These are phyloP conservation scores for Sesia apiformis DNA, from an alignment of 2,888 invertebrate species.

Conservation along the genomic window DNA sequence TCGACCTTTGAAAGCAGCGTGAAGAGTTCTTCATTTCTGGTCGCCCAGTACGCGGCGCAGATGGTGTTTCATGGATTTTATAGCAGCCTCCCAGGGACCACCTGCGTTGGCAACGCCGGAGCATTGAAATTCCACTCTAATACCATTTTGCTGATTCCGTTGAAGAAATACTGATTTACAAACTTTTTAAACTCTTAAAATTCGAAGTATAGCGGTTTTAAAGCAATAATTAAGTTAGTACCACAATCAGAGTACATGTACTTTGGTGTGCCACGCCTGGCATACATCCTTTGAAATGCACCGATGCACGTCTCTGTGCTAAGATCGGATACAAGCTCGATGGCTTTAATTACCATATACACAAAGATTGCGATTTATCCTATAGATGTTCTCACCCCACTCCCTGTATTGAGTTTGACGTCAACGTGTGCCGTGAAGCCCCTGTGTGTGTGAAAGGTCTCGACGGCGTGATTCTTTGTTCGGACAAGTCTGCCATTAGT, in stretches of 20 bases:
- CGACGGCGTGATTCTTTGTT: background rate
- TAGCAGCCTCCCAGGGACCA: conserved; percentile 11
- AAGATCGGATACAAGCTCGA: conserved; percentile 20
- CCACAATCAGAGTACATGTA: conserved; percentile 20
- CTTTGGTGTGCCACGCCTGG: conserved; percentile 14
- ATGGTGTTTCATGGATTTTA: conserved; percentile 11
- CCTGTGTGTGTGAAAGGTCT: conserved; percentile 11
- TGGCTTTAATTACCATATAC: conserved; percentile 9
- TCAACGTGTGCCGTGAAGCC: conserved; percentile 11
- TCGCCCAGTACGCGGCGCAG: conserved; percentile 8
- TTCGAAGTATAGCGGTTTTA: conserved; percentile 1
- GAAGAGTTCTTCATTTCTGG: conserved; percentile 10
- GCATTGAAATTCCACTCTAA: conserved; percentile 12
- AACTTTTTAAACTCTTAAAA: conserved; percentile 1
- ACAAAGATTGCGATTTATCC: conserved; percentile 8
- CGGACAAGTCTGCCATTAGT: conserved; percentile 1
- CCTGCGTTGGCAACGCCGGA: conserved; percentile 9
- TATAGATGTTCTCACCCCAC: conserved; percentile 1
- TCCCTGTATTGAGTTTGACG: background rate
- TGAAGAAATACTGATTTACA: conserved; percentile 1
- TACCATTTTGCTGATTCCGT: background rate
- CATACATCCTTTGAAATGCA: conserved; percentile 16
- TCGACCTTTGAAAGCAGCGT: conserved; percentile 12
- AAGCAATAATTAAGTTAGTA: conserved; percentile 15
- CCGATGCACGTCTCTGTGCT: conserved; percentile 15